Percentiles rank a stretch among this genome's conserved stretches.
These are phyloP conservation scores for Castor canadensis DNA, from an alignment of 2,113 vertebrate species.

Conservation along the genomic window DNA sequence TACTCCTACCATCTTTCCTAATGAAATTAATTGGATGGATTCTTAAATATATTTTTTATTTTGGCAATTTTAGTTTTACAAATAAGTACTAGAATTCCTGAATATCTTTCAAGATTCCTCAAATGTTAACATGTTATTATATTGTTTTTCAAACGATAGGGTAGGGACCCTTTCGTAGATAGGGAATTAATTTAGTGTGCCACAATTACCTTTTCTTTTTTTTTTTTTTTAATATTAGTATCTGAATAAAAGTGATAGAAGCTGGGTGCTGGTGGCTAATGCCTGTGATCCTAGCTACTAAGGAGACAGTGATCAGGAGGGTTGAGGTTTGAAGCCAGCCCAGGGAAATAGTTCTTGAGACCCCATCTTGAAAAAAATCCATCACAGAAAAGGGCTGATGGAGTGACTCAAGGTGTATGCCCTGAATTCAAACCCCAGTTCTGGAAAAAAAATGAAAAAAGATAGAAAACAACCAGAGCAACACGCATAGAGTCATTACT, in stretches of 20 bases:
- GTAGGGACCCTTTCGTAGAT: neutral
- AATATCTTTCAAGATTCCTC: neutral
- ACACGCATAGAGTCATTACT: neutral
- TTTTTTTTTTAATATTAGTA: neutral
- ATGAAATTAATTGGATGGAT: neutral
- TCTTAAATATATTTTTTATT: constrained; percentile 36
- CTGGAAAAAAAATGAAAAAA: too few species aligned
- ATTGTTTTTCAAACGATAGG: neutral
- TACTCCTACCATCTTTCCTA: neutral
- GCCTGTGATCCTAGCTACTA: too few species aligned
- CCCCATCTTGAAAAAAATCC: too few species aligned
- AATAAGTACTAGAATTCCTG: neutral
- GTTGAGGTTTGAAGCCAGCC: too few species aligned
- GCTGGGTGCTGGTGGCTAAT: too few species aligned
- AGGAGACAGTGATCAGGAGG: too few species aligned
- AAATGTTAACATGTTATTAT: neutral
- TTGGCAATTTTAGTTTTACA: neutral
- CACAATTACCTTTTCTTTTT: neutral
- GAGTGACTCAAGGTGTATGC: too few species aligned
- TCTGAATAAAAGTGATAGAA: neutral
- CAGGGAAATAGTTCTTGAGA: too few species aligned
- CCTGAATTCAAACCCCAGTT: too few species aligned
- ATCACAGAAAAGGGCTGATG: too few species aligned
- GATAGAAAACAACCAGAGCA: neutral
- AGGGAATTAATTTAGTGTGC: constrained; percentile 8